Conservation (phyloP, 2,888 invertebrate species). For the Dioctria rufipes region DNA sequence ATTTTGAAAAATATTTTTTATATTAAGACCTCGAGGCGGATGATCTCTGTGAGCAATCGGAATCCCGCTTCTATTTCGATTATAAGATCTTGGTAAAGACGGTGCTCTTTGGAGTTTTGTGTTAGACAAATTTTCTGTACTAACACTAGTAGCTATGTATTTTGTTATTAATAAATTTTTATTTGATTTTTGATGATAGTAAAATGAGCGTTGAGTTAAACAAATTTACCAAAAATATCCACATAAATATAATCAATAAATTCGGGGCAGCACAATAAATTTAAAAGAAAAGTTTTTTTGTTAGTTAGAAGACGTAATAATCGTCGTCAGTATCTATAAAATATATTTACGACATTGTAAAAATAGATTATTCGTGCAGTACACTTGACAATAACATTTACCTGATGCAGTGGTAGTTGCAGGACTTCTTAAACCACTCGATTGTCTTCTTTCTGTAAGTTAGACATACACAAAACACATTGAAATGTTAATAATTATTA, state of each 20-base stretch:
- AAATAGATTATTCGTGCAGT: neutral
- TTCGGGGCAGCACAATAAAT: constrained; percentile 58
- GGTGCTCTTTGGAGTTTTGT: constrained; percentile 74
- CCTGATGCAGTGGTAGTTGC: constrained; percentile 63
- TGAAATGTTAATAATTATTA: constrained; percentile 25
- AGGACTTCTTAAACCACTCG: constrained; percentile 64
- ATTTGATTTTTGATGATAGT: neutral
- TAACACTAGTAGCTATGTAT: constrained; percentile 65
- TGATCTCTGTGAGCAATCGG: constrained; percentile 70
- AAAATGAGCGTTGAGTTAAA: neutral
- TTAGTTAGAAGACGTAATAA: constrained; percentile 24
- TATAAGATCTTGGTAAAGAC: constrained; percentile 75
- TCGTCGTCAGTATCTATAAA: constrained; percentile 18
- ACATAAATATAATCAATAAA: constrained; percentile 36
- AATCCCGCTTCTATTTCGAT: constrained; percentile 75
- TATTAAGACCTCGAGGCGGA: constrained; percentile 62
- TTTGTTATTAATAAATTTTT: constrained; percentile 7
- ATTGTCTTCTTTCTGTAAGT: constrained; percentile 63
- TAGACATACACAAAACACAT: constrained; percentile 44
- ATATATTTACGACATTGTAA: neutral
- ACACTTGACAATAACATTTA: constrained; percentile 56
- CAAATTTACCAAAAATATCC: constrained; percentile 42
- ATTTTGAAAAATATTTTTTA: constrained; percentile 22
- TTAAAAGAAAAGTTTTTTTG: constrained; percentile 48
- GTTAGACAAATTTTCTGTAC: constrained; percentile 76